A percentile compares a stretch with the other conserved stretches of the same genome.
Conservation (phyloP, 2,797 vertebrate species). For the Myripristis jacobus region DNA sequence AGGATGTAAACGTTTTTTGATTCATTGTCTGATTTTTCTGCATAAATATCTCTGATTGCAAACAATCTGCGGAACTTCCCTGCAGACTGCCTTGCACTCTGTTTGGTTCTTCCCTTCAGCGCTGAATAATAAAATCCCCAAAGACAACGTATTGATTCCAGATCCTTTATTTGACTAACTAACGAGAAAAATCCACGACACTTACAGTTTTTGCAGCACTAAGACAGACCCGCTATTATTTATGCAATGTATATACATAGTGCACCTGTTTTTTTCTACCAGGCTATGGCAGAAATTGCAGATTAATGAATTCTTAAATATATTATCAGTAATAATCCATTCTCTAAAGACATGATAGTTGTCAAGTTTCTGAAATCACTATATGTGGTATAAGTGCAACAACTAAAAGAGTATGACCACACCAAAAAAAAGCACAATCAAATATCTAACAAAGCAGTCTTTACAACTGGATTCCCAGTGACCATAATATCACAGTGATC, state of each 20-base stretch:
- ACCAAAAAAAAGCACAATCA: neutral
- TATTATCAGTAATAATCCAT: neutral
- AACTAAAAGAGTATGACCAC: neutral
- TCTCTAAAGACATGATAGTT: neutral
- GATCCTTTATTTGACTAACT: too few species aligned
- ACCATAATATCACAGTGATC: slow-evolving; percentile 27
- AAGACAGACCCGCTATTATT: neutral
- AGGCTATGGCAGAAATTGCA: neutral
- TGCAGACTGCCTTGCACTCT: too few species aligned
- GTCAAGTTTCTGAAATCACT: neutral
- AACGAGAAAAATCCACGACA: too few species aligned
- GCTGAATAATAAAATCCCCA: too few species aligned
- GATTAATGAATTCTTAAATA: neutral
- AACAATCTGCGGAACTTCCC: too few species aligned
- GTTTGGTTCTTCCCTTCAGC: too few species aligned
- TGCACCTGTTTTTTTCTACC: neutral
- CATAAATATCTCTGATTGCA: too few species aligned
- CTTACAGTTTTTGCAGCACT: neutral
- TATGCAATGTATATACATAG: neutral
- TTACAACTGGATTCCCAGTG: slow-evolving; percentile 30
- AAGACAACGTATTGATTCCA: too few species aligned
- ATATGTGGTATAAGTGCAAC: neutral
- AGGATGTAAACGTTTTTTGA: too few species aligned
- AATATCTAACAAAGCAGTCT: slow-evolving; percentile 27
- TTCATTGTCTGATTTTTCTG: too few species aligned